Evolutionary conservation across 2,888 invertebrate species (phyloP), one percentile per base, ranked within the genome.

Genomic region (Bursaphelenchus okinawaensis): DNA sequence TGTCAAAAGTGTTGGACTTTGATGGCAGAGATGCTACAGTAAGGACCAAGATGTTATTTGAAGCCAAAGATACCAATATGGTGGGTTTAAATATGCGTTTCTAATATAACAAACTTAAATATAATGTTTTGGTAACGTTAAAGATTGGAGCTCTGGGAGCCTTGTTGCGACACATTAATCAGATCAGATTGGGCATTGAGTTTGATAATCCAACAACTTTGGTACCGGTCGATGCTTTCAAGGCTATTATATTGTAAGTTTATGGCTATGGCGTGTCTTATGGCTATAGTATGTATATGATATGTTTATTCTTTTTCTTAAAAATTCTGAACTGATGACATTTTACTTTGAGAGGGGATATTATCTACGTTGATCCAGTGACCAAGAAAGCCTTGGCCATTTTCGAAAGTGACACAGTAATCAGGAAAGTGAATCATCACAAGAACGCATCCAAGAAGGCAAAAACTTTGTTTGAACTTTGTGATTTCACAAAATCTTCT

Each of bases 401-500:
- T 70, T 90, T 92, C 83, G 87, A 88, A 68, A 85, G 87, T 2
- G 87, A 88, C 8, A 89, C 90, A 66, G 87, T 87, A 12, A 9
- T 22, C 19, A n/a, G 28, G 62, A 19, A 23, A 16, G 23, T 50
- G 20, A 4, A 31, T 20, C 51, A 71, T 40, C 52, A 64, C 23
- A 66, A 71, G 50, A 68, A 62, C 23, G 60, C 65, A 26, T 62
- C 27, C 7, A 65, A 65, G 23, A 58, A 74, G 55, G 66, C 68
- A 12, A 54, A 62, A 52, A 68, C 68, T 59, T 55, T 79, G 7
- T 79, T 70, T 59, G 63, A 69, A 22, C 64, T 91, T 54, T 87
- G 90, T 77, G 88, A 88, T 83, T 86, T 88, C 72, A 90, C 91
- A 78, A 87, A 87, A 71, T 90, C 90, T 0, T 87, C 87, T 70